Evolutionary conservation across 2,888 invertebrate genomes (phyloP).

Genomic region (Thecocarcelia acutangulata): DNA sequence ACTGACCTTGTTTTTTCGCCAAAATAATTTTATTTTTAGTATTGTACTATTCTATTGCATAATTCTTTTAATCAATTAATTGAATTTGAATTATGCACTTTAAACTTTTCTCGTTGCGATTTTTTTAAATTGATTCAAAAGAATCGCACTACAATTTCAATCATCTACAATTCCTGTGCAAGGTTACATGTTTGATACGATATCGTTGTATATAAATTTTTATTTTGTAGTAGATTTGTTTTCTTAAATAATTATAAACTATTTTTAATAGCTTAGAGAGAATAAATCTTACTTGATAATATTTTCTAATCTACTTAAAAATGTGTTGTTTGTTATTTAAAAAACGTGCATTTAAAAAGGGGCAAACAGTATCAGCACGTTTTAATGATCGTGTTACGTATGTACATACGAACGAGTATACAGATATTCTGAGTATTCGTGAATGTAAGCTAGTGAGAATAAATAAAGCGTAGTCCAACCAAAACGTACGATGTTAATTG

Average conservation of each 20-base stretch:
- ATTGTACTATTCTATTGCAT: no score
- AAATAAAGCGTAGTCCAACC: no score
- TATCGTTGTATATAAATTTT: not conserved
- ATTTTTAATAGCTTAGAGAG: no score
- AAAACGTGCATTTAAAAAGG: constrained; percentile 3
- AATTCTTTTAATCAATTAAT: no score
- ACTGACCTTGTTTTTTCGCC: no score
- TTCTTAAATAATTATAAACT: no score
- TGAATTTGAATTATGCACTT: no score
- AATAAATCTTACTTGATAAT: not conserved
- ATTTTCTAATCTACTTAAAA: constrained; percentile 17
- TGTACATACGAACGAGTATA: no score
- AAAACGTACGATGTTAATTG: no score
- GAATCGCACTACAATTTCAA: not conserved
- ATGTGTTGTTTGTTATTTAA: constrained; percentile 6
- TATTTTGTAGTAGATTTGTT: not conserved
- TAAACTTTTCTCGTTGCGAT: no score
- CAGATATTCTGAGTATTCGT: not conserved
- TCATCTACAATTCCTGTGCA: constrained; percentile 42
- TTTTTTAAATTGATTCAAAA: not conserved
- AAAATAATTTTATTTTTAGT: no score
- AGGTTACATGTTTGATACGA: constrained; percentile 15
- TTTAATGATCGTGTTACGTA: constrained; percentile 7
- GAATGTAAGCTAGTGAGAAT: constrained; percentile 12
- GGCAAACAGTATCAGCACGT: constrained; percentile 19